Base-by-base conservation (phyloP, 2,797 vertebrate genomes). In the Sebastes steindachneri region DNA sequence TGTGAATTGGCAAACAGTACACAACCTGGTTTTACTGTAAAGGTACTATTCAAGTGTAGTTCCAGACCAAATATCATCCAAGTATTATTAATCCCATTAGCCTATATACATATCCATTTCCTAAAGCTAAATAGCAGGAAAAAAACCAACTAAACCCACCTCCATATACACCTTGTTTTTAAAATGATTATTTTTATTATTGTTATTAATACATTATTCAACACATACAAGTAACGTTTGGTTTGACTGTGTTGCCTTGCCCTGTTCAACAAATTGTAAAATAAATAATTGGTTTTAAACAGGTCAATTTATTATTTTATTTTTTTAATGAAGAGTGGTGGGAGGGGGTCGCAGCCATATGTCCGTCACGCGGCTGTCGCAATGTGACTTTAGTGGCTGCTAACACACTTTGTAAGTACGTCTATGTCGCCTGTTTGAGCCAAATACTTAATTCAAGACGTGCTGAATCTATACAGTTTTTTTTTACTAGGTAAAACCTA, bases 361-460 rank as follows among this genome's bases (percentile, higher is more conserved):
- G 11, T 58, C 41, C 0, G 62, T 3, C 6, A 21, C 3, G 59
- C 51, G 19, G 57, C 45, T 86, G 89, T 90, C 82, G 72, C 80
- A 55, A 25, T 14, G 55, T 33, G 26, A 11, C 48, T 59, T 26
- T 9, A 28, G 2, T 23, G 62, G 45, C 48, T 4, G 17, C 63
- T 23, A 31, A 10, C 26, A 66, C 28, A n/a, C 25, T 57, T 12
- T 41, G 79, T 75, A 64, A 85, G 64, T 86, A 86, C 31, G 19
- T 7, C 0, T 9, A 1, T 11, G n/a, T 55, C 5, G 54, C 23
- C 25, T 41, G 4, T 71, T 53, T 60, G 7, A 45, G 19, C 6
- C 48, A 8, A 1, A 1, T 4, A 11, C 15, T 66, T 29, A 19
- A 28, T 15, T 19, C 1, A 21, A 28, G 1, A 9, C 7, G 4